Evolutionary conservation across 2,888 invertebrate species (phyloP), one percentile per base, ranked within the genome.

Genomic region (Archips xylosteana): DNA sequence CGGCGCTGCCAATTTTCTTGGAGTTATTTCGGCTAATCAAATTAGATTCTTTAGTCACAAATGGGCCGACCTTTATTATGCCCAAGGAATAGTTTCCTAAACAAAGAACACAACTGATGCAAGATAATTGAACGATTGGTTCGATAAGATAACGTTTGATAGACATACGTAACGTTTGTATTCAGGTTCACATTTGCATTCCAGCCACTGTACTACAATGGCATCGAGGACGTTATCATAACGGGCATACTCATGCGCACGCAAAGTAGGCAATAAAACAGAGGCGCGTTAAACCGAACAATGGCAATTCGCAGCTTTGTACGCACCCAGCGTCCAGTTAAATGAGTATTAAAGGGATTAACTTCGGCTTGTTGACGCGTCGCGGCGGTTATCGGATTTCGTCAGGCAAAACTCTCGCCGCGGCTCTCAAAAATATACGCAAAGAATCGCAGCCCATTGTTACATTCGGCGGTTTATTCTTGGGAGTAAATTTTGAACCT

Each of bases 311-410:
- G 82, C 82, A 82, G 82, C 83, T 83, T 77, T 83, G 81, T 82
- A 81, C 79, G 78, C 79, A 78, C 82, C 82, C 83, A 82, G 85
- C 85, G 84, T 78, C 81, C 83, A 82, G 85, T 91, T 88, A 90
- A 92, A 89, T 87, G 86, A 87, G 89, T 90, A 91, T 91, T 88
- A 90, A 92, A 89, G 87, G 89, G 89, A 93, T 92, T 92, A 92
- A 91, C 89, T 89, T 82, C 87, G 91, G 88, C 91, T 92, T 90
- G 93, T 93, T 92, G 92, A 91, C 91, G 92, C 86, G 89, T 89
- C 87, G 87, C 86, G 89, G 85, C 85, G 85, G 89, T 89, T 91
- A 90, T 93, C 89, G 89, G 86, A 87, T 91, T 91, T 89, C 89
- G 87, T 86, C 85, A 75, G 73, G 74, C 66, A 66, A 57, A 71